These are phyloP conservation scores for Drosophila ercepeae DNA, from an alignment of 1,140 invertebrate genomes.

Conservation along the genomic window DNA sequence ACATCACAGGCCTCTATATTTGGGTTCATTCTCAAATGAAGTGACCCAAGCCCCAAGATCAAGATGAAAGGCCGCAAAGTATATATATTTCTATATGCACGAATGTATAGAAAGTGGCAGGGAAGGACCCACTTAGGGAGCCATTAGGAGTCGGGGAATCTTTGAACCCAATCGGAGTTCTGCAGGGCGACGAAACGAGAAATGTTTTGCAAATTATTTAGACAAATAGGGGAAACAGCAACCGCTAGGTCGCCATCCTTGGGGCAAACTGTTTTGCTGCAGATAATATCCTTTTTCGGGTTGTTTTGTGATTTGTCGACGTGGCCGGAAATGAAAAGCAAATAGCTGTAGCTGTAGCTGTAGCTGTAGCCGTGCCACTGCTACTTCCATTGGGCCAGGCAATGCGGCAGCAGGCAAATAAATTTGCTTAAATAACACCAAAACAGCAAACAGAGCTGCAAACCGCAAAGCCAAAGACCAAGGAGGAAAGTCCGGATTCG, in stretches of 20 bases:
- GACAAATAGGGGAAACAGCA: constrained; percentile 56
- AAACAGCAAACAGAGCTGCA: constrained; percentile 53
- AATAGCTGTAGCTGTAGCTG: constrained; percentile 46
- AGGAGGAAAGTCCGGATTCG: constrained; percentile 13
- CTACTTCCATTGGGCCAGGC: background rate
- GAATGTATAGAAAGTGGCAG: constrained; percentile 1
- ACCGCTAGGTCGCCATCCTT: constrained; percentile 2
- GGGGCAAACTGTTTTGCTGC: constrained; percentile 64
- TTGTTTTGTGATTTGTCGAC: constrained; percentile 75
- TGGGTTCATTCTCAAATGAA: constrained; percentile 14
- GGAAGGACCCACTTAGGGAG: constrained; percentile 53
- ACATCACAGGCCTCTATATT: constrained; percentile 14
- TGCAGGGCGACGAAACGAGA: constrained; percentile 41
- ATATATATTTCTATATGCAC: background rate
- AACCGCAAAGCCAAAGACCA: constrained; percentile 50
- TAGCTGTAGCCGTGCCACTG: constrained; percentile 7
- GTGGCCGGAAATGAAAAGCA: constrained; percentile 80
- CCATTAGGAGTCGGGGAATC: constrained; percentile 54
- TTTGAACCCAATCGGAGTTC: constrained; percentile 48
- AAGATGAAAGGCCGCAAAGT: constrained; percentile 49
- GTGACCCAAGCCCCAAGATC: constrained; percentile 30
- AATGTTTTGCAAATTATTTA: constrained; percentile 78
- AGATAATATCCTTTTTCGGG: constrained; percentile 77
- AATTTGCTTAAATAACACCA: constrained; percentile 60
- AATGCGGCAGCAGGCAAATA: constrained; percentile 40